phyloP scores from a whole-genome alignment of 2,797 vertebrate species.

The Schizothorax lantsangensis region DNA sequence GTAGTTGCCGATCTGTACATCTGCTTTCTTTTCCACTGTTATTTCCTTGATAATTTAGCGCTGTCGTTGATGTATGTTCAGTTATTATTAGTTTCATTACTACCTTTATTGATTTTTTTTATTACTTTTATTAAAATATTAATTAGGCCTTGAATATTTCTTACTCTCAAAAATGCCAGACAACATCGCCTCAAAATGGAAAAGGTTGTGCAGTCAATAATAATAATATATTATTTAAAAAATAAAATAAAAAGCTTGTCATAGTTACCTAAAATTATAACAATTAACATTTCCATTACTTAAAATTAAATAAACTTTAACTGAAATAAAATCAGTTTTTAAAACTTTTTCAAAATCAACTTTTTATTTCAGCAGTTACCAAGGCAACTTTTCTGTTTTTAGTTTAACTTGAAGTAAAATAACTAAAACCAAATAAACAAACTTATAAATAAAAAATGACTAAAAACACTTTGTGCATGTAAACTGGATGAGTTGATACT shows the following conservation, averaged over 20 bases:
- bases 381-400: neutral
- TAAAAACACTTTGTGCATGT: no score
- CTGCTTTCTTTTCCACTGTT: neutral
- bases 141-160: neutral
- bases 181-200: neutral
- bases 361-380: neutral
- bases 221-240: neutral
- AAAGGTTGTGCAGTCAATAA: neutral
- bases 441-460: no score
- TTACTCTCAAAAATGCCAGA: neutral
- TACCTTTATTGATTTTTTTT: neutral
- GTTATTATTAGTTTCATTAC: neutral
- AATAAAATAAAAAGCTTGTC: neutral
- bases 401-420: neutral
- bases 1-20: neutral
- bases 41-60: neutral
- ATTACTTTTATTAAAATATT: neutral
- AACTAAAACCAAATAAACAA: neutral
- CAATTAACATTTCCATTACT: neutral
- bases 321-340: neutral
- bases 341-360: no score
- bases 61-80: neutral
- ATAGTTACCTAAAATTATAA: neutral
- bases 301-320: neutral
- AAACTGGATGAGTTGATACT: neutral